phyloP scores from a whole-genome alignment of 2,113 vertebrate genomes.

The Cromileptes altivelis region DNA sequence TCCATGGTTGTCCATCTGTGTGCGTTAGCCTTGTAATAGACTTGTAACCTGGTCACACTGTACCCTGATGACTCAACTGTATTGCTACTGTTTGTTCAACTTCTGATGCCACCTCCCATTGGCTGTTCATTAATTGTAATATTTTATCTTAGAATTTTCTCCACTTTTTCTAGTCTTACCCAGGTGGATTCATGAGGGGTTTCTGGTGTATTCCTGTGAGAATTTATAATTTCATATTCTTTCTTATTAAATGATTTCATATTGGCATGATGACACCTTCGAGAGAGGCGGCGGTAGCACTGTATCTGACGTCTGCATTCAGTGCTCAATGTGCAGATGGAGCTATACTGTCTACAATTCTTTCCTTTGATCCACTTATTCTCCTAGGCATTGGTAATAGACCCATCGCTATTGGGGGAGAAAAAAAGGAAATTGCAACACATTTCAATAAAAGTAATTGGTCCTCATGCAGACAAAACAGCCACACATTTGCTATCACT shows the following conservation, averaged over 20 bases:
- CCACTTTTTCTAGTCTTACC: not conserved
- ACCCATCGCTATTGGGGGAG: slow-evolving; percentile 78
- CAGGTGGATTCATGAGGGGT: not conserved
- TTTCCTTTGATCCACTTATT: slow-evolving; percentile 85
- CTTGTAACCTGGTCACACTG: not conserved
- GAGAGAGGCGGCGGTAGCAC: slow-evolving; percentile 19
- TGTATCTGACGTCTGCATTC: slow-evolving; percentile 4
- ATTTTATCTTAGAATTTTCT: not conserved
- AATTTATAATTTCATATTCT: slow-evolving; percentile 1
- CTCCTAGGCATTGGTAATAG: slow-evolving; percentile 87
- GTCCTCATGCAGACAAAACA: slow-evolving; percentile 87
- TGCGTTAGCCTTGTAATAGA: not conserved
- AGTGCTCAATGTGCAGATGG: slow-evolving; percentile 77
- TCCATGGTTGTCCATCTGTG: not conserved
- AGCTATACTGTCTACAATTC: slow-evolving; percentile 62
- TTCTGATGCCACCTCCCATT: not conserved
- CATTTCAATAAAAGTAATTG: slow-evolving; percentile 92
- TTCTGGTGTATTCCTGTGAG: not conserved
- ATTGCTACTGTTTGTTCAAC: not conserved
- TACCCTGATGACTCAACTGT: not conserved
- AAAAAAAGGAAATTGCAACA: slow-evolving; percentile 87
- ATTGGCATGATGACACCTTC: slow-evolving; percentile 5
- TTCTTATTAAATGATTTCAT: not conserved
- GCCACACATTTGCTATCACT: slow-evolving; percentile 75
- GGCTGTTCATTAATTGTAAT: not conserved